Percentiles rank a stretch among this genome's conserved stretches.
phyloP scores from a whole-genome alignment of 2,113 vertebrate genomes.

The Phoenicopterus ruber region DNA sequence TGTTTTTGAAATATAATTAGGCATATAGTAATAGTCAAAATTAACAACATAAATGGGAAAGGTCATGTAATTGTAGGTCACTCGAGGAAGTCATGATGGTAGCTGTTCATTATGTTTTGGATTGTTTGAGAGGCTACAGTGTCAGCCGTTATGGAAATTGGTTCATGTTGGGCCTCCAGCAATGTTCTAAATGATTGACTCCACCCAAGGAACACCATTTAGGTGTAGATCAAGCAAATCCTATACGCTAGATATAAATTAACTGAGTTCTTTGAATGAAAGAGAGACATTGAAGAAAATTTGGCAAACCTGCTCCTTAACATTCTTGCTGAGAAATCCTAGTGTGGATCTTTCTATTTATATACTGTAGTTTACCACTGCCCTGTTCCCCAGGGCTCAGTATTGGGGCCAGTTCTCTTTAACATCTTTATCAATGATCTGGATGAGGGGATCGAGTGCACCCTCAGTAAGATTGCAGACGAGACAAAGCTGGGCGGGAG shows the following conservation, averaged over 20 bases:
- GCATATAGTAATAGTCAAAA: background rate
- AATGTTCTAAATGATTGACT: background rate
- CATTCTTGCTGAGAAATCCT: background rate
- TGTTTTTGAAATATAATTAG: background rate
- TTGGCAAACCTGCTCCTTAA: background rate
- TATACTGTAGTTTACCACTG: background rate
- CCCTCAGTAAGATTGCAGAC: too few species aligned
- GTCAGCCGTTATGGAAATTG: background rate
- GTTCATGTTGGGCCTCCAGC: background rate
- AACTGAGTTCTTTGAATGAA: background rate
- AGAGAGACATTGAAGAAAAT: background rate
- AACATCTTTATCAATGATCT: too few species aligned
- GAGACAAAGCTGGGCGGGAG: too few species aligned
- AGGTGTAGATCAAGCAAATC: background rate
- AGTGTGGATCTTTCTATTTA: background rate
- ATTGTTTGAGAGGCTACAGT: background rate
- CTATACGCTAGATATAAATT: background rate
- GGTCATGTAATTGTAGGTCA: background rate
- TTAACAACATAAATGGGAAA: background rate
- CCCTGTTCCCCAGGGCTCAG: background rate
- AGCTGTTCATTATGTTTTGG: background rate
- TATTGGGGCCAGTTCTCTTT: too few species aligned
- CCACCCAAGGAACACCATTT: background rate
- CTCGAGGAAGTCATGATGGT: background rate
- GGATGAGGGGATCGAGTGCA: too few species aligned